Evolutionary conservation across 2,888 invertebrate species (phyloP).

Genomic region (Temnothorax unifasciatus): DNA sequence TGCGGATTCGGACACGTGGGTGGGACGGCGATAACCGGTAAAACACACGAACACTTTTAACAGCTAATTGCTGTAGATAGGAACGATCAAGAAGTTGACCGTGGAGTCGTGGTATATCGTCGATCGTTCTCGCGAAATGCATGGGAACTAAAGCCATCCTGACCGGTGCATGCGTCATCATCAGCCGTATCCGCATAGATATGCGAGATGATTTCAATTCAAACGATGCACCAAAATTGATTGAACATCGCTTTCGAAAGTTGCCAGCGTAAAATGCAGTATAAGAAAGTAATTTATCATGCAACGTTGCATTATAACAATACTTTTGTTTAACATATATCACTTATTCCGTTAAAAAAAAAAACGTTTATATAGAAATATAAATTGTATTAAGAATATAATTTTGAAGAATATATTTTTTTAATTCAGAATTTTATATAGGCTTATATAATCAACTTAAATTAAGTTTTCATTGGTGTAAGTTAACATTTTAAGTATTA

Average conservation of each 20-base stretch:
- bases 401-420: background rate
- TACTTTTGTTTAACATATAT: background rate
- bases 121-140: constrained; percentile 79
- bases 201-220: constrained; percentile 55
- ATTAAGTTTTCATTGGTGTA: background rate
- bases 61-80: constrained; percentile 81
- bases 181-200: constrained; percentile 62
- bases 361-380: background rate
- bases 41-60: constrained; percentile 81
- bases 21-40: constrained; percentile 78
- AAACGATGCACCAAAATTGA: constrained; percentile 32
- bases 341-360: background rate
- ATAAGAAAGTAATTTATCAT: constrained; percentile 15
- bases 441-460: background rate
- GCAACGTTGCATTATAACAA: background rate
- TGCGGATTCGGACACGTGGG: constrained; percentile 75
- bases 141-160: constrained; percentile 80
- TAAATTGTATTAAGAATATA: background rate
- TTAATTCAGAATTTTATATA: background rate
- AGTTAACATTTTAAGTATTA: background rate
- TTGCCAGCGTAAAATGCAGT: constrained; percentile 4
- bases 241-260: constrained; percentile 33
- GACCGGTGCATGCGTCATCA: constrained; percentile 73
- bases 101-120: constrained; percentile 73
- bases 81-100: constrained; percentile 63